Base-by-base conservation (phyloP, 2,113 vertebrate species). In the Piaya cayana region DNA sequence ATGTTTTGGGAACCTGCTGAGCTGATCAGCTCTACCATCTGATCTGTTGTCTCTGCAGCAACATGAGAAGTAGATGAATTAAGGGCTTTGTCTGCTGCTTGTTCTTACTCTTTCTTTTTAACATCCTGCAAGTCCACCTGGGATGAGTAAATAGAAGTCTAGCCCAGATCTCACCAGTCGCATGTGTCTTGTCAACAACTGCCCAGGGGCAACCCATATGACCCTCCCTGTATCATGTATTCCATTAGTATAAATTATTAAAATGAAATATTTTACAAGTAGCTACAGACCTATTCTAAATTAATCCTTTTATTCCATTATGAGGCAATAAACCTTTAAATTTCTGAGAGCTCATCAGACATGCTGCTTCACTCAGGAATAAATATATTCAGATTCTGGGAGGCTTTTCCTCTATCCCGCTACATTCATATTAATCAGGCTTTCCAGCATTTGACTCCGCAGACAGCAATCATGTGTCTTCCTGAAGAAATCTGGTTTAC, bases 181-280 rank as follows among this genome's bases (percentile, higher is more conserved):
- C 86, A 84, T 74, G 64, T 8, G 30, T 75, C 79, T 86, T 77
- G 64, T 77, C 91, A 95, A 94, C 86, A 94, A 55, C 90, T 85
- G 84, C 37, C 82, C 82, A 62, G 26, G 15, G 84, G 55, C 49
- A 90, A 74, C 17, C 23, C 60, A 82, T 52, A 39, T 82, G 59
- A 91, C 42, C 29, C 58, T 82, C 45, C 22, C 42, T 25, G 62
- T 78, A 94, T 93, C 79, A 77, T 72, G 71, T 92, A 95, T 95
- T 95, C 96, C 96, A 96, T 97, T 97, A 96, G 72, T 92, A 97
- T 96, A 93, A 97, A 97, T 97, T 95, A 97, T 97, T 97, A 96
- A 97, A 95, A 88, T 95, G 83, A 95, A 95, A 94, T 95, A 92
- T 94, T 97, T 96, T 97, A 88, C 76, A 92, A 92, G 92, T 71